phyloP scores from a whole-genome alignment of 2,113 vertebrate species.

The Salvelinus namaycush region DNA sequence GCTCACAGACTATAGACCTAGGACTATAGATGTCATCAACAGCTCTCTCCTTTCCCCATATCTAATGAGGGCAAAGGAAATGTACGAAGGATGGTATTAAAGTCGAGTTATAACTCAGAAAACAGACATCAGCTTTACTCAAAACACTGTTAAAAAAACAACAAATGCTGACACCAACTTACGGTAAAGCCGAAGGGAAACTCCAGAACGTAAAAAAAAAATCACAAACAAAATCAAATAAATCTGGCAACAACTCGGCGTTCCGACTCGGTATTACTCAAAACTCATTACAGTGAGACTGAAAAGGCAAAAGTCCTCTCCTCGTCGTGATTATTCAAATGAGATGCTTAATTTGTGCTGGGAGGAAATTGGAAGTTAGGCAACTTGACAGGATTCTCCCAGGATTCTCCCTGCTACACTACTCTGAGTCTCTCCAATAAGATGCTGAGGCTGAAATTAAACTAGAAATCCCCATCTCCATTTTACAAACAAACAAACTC shows the following conservation, averaged over 20 bases:
- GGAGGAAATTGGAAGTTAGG: conserved; percentile 48
- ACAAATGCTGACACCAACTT: neutral
- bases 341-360: conserved; percentile 49
- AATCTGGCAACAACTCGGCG: neutral
- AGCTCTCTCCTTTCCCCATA: no score
- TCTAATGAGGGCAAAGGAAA: neutral
- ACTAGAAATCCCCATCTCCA: conserved; percentile 34
- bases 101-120: neutral
- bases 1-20: no score
- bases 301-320: conserved; percentile 24
- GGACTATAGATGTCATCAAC: no score
- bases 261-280: neutral
- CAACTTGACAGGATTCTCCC: conserved; percentile 33
- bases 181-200: neutral
- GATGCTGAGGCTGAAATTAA: conserved; percentile 40
- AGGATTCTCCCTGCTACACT: conserved; percentile 3
- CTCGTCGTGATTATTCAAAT: conserved; percentile 55
- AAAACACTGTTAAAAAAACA: neutral
- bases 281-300: conserved; percentile 4
- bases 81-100: neutral
- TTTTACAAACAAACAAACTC: conserved; percentile 19
- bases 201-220: neutral
- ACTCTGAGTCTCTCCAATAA: conserved; percentile 30
- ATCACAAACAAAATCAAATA: neutral
- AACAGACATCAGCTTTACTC: neutral